phyloP scores from a whole-genome alignment of 2,888 invertebrate species.

The Yponomeuta sedellus region DNA sequence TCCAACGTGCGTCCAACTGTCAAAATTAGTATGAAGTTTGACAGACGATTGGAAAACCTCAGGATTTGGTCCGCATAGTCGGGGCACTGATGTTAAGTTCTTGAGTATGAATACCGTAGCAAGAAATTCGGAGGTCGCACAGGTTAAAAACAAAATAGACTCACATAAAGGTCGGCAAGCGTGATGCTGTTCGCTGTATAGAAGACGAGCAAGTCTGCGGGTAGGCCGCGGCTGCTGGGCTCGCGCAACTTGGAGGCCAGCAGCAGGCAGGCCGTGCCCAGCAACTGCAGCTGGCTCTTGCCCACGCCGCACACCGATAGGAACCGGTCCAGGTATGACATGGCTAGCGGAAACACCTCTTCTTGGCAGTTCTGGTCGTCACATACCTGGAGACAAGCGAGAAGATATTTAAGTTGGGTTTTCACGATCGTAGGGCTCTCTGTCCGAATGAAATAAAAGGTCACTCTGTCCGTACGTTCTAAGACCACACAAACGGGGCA shows the following conservation, averaged over 20 bases:
- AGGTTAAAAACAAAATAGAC: constrained; percentile 45
- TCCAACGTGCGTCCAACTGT: no score
- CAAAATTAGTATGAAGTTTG: no score
- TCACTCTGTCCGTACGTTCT: no score
- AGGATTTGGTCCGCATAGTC: no score
- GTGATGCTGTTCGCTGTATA: constrained; percentile 97
- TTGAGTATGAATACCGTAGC: no score
- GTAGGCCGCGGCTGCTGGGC: constrained; percentile 83
- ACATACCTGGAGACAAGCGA: constrained; percentile 84
- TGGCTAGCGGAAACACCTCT: constrained; percentile 94
- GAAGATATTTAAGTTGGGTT: background rate
- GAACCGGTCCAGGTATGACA: constrained; percentile 96
- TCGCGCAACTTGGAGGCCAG: constrained; percentile 96
- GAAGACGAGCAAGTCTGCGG: constrained; percentile 88
- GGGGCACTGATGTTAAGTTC: no score
- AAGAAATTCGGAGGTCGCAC: no score
- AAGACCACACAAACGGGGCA: no score
- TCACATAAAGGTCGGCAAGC: constrained; percentile 90
- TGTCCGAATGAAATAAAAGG: no score
- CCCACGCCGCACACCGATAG: constrained; percentile 88
- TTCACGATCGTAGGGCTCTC: no score
- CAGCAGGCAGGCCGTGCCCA: constrained; percentile 94
- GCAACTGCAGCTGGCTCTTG: constrained; percentile 91
- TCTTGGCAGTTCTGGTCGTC: constrained; percentile 95
- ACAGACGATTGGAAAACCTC: no score